phyloP scores from a whole-genome alignment of 2,888 invertebrate genomes.

The Clusia tigrina region DNA sequence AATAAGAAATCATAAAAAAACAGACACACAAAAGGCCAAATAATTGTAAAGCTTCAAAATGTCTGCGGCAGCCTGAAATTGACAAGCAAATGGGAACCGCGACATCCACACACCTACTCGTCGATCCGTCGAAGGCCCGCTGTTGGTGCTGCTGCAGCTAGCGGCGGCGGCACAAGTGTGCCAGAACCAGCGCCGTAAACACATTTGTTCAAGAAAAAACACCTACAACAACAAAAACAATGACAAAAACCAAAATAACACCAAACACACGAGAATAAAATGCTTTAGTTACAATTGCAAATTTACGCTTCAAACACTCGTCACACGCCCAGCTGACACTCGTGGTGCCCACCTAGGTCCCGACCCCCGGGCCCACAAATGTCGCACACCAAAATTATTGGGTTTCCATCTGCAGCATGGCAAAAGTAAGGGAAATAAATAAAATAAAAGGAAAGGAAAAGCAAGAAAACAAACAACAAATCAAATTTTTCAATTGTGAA shows the following conservation, averaged over 20 bases:
- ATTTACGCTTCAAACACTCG: neutral
- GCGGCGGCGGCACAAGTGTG: constrained; percentile 54
- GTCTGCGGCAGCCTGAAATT: neutral
- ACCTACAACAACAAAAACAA: too few species aligned
- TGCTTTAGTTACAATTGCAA: neutral
- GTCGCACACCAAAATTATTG: neutral
- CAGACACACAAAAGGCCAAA: too few species aligned
- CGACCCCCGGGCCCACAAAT: neutral
- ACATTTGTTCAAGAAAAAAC: neutral
- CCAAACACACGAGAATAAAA: neutral
- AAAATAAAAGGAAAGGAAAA: neutral
- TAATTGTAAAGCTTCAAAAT: too few species aligned
- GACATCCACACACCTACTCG: too few species aligned
- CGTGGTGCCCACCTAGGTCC: neutral
- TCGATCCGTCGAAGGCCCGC: too few species aligned
- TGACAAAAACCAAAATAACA: too few species aligned
- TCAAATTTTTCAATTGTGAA: constrained; percentile 1
- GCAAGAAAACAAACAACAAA: constrained; percentile 6
- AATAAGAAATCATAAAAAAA: neutral
- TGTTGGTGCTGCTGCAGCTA: too few species aligned
- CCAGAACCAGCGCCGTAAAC: constrained; percentile 44
- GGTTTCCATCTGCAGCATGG: neutral
- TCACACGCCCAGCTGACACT: neutral
- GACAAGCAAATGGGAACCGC: neutral
- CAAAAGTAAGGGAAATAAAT: neutral